A percentile compares a stretch with the other conserved stretches of the same genome.
phyloP scores from a whole-genome alignment of 2,888 invertebrate species.

The Eretmocerus hayati region DNA sequence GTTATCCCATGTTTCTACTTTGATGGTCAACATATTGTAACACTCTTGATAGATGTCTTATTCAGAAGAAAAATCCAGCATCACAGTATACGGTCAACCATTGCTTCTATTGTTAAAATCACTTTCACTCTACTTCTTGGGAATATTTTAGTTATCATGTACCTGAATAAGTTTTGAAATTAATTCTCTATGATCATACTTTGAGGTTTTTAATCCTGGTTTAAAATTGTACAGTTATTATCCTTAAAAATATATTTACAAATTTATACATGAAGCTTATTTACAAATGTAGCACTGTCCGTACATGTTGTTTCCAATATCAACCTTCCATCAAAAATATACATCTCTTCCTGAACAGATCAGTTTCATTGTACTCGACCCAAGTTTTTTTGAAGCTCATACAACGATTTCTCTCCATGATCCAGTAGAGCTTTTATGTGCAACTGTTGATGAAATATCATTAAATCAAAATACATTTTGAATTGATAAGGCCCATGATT shows the following conservation, averaged over 20 bases:
- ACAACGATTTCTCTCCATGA: slow-evolving; percentile 63
- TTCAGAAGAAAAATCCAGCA: slow-evolving; percentile 48
- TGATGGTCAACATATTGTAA: slow-evolving; percentile 86
- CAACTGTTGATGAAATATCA: no score
- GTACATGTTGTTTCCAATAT: background rate
- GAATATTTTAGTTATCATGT: slow-evolving; percentile 59
- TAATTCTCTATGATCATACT: slow-evolving; percentile 8
- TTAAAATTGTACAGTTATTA: slow-evolving; percentile 27
- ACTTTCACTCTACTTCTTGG: slow-evolving; percentile 66
- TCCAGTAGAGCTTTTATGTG: slow-evolving; percentile 65
- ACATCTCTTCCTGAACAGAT: no score
- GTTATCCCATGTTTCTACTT: slow-evolving; percentile 87
- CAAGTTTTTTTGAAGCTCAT: slow-evolving; percentile 58
- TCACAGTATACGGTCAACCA: slow-evolving; percentile 55
- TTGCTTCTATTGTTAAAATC: slow-evolving; percentile 63
- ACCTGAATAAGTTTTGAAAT: slow-evolving; percentile 42
- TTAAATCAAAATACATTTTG: no score
- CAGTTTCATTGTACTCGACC: slow-evolving; percentile 6
- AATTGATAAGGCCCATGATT: no score
- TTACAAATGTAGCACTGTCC: background rate
- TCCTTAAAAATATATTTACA: slow-evolving; percentile 11
- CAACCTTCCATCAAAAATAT: background rate
- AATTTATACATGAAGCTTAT: slow-evolving; percentile 1
- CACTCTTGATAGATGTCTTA: slow-evolving; percentile 59
- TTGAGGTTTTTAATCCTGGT: slow-evolving; percentile 22